Conservation (phyloP, 2,113 vertebrate genomes). For the Triplophysa tibetana region DNA sequence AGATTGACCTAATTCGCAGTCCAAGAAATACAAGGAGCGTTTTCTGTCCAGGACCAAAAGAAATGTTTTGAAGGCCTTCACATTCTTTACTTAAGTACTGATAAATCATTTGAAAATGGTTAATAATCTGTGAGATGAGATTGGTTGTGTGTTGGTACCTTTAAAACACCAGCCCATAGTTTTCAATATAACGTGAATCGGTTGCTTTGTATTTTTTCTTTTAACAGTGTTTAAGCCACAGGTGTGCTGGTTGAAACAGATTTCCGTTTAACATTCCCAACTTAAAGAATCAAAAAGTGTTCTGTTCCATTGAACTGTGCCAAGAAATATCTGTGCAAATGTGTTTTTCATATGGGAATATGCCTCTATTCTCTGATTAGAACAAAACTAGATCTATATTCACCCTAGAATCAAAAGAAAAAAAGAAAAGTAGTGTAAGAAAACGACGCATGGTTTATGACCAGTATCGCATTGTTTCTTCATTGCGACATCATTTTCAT, state of each 20-base stretch:
- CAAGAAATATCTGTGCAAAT: conserved; percentile 56
- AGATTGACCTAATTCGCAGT: conserved; percentile 60
- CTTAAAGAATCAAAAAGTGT: conserved; percentile 26
- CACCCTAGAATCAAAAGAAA: neutral
- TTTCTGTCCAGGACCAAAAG: conserved; percentile 50
- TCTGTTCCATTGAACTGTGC: conserved; percentile 58
- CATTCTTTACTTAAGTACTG: conserved; percentile 50
- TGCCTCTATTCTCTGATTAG: conserved; percentile 19
- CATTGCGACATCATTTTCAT: conserved; percentile 13
- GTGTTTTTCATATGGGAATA: conserved; percentile 33
- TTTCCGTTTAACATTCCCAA: conserved; percentile 14
- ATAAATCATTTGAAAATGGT: conserved; percentile 40
- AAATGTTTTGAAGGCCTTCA: conserved; percentile 55
- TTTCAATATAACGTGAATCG: conserved; percentile 2
- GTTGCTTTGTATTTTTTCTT: neutral
- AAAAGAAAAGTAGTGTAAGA: neutral
- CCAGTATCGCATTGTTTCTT: neutral
- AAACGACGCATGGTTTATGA: neutral
- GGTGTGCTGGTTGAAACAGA: neutral
- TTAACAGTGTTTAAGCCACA: neutral
- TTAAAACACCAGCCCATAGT: neutral
- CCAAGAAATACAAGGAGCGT: conserved; percentile 55
- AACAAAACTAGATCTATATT: neutral
- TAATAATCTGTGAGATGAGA: conserved; percentile 47
- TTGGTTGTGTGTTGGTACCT: conserved; percentile 16